Evolutionary conservation across 2,888 invertebrate genomes (phyloP).

Genomic region (Sipunculus nudus): DNA sequence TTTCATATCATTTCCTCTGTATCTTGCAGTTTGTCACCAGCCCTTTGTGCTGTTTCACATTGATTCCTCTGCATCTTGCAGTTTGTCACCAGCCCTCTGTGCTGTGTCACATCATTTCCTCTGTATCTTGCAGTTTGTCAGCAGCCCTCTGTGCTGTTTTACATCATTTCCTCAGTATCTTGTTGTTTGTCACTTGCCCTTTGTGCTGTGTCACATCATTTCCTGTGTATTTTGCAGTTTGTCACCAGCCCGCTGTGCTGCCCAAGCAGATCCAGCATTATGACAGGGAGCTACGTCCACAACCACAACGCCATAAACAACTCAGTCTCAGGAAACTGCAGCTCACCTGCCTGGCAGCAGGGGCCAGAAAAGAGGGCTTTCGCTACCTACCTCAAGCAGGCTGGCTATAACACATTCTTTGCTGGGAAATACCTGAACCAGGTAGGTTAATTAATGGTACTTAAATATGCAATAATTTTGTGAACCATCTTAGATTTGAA

Average conservation of each 20-base stretch:
- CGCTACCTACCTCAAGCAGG: conserved; percentile 74
- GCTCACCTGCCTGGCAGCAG: conserved; percentile 75
- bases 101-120: neutral
- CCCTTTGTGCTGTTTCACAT: neutral
- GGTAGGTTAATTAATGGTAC: conserved; percentile 72
- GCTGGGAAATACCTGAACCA: conserved; percentile 94
- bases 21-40: too few relatives aligned
- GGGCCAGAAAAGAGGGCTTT: conserved; percentile 76
- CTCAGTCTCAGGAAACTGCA: conserved; percentile 80
- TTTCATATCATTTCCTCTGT: too few relatives aligned
- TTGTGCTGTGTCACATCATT: neutral
- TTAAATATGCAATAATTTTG: too few relatives aligned
- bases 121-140: neutral
- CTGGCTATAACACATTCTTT: conserved; percentile 84
- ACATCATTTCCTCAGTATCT: neutral
- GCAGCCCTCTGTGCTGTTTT: neutral
- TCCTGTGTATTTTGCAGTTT: conserved; percentile 72
- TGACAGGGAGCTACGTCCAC: conserved; percentile 86
- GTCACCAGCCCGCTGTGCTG: conserved; percentile 88
- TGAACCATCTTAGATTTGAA: too few relatives aligned
- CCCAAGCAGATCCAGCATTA: conserved; percentile 85
- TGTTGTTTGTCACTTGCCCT: neutral
- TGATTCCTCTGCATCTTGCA: conserved; percentile 1
- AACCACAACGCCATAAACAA: conserved; percentile 84
- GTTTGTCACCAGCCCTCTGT: neutral